Evolutionary conservation across 2,888 invertebrate species (phyloP).

Genomic region (Cerastis leucographa): DNA sequence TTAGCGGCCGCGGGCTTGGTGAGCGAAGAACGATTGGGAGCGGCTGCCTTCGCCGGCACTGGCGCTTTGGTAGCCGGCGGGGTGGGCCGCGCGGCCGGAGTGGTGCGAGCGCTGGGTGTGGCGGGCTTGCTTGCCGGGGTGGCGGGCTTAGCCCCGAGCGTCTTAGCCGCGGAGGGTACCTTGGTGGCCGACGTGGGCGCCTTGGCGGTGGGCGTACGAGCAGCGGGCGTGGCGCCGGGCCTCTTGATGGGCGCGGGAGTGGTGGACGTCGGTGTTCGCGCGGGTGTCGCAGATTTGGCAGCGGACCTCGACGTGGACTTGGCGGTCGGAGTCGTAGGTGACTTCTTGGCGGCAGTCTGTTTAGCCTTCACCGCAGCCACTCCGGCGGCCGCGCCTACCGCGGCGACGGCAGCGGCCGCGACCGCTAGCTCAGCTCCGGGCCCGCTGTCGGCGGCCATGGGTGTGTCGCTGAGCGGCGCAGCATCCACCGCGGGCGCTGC

Average conservation of each 20-base stretch:
- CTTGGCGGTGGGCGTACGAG: conserved; percentile 65
- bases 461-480: conserved; percentile 66
- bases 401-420: conserved; percentile 71
- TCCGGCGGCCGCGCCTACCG: conserved; percentile 69
- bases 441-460: conserved; percentile 70
- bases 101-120: conserved; percentile 43
- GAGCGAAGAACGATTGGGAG: conserved; percentile 47
- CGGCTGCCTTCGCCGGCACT: conserved; percentile 57
- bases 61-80: conserved; percentile 70
- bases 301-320: conserved; percentile 71
- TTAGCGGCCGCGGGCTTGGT: conserved; percentile 52
- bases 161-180: conserved; percentile 60
- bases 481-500: conserved; percentile 63
- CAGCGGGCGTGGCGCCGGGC: conserved; percentile 64
- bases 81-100: conserved; percentile 50
- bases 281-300: conserved; percentile 71
- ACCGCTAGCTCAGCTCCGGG: conserved; percentile 39
- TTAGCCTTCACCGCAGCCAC: conserved; percentile 67
- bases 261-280: conserved; percentile 71
- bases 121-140: conserved; percentile 55
- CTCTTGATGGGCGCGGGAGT: conserved; percentile 69
- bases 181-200: conserved; percentile 64
- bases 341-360: conserved; percentile 69
- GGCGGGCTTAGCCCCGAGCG: conserved; percentile 60
- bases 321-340: conserved; percentile 73